A percentile compares a stretch with the other conserved stretches of the same genome.
Conservation (phyloP, 2,797 vertebrate species). For the Acanthurus tractus region DNA sequence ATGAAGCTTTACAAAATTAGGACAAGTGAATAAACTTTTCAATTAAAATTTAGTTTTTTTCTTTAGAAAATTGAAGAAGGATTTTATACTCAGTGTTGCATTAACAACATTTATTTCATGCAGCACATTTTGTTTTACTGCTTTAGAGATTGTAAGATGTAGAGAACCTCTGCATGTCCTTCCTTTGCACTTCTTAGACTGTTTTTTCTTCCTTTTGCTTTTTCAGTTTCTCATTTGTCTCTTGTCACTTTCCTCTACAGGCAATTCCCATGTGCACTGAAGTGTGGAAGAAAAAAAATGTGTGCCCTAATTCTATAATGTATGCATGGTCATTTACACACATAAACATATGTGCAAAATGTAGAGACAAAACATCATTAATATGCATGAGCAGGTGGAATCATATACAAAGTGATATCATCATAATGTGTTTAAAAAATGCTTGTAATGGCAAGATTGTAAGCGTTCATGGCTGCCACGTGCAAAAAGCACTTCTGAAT, state of each 20-base stretch:
- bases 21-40: conserved; percentile 7
- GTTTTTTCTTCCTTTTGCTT: conserved; percentile 33
- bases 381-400: conserved; percentile 47
- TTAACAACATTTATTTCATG: conserved; percentile 37
- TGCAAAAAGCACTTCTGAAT: conserved; percentile 16
- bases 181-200: conserved; percentile 24
- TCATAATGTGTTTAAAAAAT: conserved; percentile 50
- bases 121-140: conserved; percentile 20
- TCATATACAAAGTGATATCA: conserved; percentile 35
- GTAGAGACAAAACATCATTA: conserved; percentile 51
- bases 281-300: conserved; percentile 78
- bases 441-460: conserved; percentile 34
- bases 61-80: neutral
- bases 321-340: conserved; percentile 62
- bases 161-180: conserved; percentile 23
- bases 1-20: conserved; percentile 24
- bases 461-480: conserved; percentile 13
- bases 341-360: conserved; percentile 41
- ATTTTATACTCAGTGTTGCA: conserved; percentile 16
- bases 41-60: neutral
- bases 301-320: conserved; percentile 58
- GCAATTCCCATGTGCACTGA: conserved; percentile 80
- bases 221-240: conserved; percentile 63
- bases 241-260: conserved; percentile 62
- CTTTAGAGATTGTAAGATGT: conserved; percentile 8